Percentiles rank a stretch among this genome's conserved stretches.
Conservation (phyloP, 1,140 invertebrate genomes). For the Heliothis subflexa region DNA sequence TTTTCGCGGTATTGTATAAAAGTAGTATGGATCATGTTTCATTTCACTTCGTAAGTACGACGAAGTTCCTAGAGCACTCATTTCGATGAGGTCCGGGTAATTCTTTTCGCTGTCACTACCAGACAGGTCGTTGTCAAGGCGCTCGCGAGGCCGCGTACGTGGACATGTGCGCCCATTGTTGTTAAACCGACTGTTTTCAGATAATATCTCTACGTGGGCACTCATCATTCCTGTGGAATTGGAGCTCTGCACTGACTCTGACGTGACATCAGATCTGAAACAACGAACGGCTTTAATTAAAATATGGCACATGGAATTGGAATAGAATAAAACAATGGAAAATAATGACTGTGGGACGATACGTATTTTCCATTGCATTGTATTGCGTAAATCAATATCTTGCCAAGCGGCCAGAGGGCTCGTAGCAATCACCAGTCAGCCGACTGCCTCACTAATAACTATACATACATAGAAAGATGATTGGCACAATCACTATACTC, state of each 20-base stretch:
- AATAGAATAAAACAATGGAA: conserved; percentile 39
- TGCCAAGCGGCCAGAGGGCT: conserved; percentile 26
- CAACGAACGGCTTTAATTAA: conserved; percentile 48
- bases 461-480: conserved; percentile 24
- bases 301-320: conserved; percentile 45
- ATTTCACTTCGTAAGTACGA: conserved; percentile 75
- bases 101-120: conserved; percentile 87
- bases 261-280: conserved; percentile 77
- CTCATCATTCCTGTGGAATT: conserved; percentile 77
- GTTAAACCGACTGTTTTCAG: conserved; percentile 85
- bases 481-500: conserved; percentile 24
- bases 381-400: conserved; percentile 13
- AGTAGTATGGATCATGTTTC: conserved; percentile 81
- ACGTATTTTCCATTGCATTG: conserved; percentile 19
- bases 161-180: conserved; percentile 73
- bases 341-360: not conserved
- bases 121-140: conserved; percentile 86
- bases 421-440: conserved; percentile 23
- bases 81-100: conserved; percentile 90
- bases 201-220: conserved; percentile 80
- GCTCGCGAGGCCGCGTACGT: conserved; percentile 74
- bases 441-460: conserved; percentile 22
- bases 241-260: conserved; percentile 78
- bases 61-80: conserved; percentile 86
- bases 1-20: conserved; percentile 88